Percentiles rank a stretch among this genome's conserved stretches.
These are phyloP conservation scores for Cladopsammia gracilis DNA, from an alignment of 64 coral and sea anemone genomes.

Conservation along the genomic window DNA sequence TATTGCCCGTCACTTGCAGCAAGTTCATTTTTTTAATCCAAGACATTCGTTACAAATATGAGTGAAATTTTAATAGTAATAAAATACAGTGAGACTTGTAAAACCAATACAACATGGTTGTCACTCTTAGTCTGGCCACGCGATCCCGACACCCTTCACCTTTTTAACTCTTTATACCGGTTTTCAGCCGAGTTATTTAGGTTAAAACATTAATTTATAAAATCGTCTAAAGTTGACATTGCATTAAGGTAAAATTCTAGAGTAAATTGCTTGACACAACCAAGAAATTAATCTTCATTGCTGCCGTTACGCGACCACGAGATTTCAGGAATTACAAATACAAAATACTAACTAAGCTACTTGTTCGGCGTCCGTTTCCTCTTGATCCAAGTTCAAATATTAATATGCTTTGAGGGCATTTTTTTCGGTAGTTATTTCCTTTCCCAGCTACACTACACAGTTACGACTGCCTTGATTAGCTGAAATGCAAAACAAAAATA, in stretches of 20 bases:
- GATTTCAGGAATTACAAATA: not conserved
- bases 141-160: not conserved
- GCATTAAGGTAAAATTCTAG: not conserved
- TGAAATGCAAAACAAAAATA: slow-evolving; percentile 11
- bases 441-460: not conserved
- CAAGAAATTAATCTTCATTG: not conserved
- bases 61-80: not conserved
- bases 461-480: not conserved
- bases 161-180: not conserved
- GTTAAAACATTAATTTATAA: not conserved
- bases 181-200: not conserved
- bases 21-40: not conserved
- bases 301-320: not conserved
- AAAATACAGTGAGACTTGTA: not conserved
- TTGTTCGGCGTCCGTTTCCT: not conserved
- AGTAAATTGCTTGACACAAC: not conserved
- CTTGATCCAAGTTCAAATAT: not conserved
- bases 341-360: slow-evolving; percentile 5
- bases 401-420: no score
- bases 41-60: not conserved
- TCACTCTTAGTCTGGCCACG: not conserved
- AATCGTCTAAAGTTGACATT: not conserved
- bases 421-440: not conserved
- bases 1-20: not conserved
- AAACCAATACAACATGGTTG: not conserved